Evolutionary conservation across 2,113 vertebrate genomes (phyloP), one percentile per base, ranked within the genome.

Genomic region (Neodontobutis hainanensis): DNA sequence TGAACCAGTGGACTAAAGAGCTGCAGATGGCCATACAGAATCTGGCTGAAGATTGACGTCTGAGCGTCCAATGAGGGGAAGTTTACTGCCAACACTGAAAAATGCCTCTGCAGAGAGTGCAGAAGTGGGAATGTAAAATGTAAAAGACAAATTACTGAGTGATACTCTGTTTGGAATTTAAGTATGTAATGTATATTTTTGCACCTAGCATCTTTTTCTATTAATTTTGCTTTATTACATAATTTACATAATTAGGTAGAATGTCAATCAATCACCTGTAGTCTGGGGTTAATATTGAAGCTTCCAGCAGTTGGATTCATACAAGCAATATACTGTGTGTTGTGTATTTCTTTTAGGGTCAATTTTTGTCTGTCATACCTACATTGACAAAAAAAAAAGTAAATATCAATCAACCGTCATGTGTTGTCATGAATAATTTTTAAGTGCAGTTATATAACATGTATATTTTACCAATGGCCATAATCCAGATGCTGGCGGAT

Each of bases 251-350:
- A 34, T 27, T 27, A 10, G 4, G 1, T 10, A 16, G 15, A 9
- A 7, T 50, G 0, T 38, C 11, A 19, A 1, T 61, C 53, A 80
- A 43, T 68, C 78, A 96, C 93, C 92, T 95, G 94, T 3, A 96
- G 88, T 56, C 93, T 88, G n/a, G 92, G 90, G 61, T 92, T 94
- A 79, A 95, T 75, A 3, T 78, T 85, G 70, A 95, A 96, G 72
- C 89, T 95, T 46, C 94, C 94, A 78, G 92, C 87, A 16, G 80
- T 87, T 63, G 92, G 92, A 75, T 96, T 97, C 92, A 94, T 93
- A 77, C 90, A 95, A 56, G 90, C 83, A 45, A 94, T 73, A 65
- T 92, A 95, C 58, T 95, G 94, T 36, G 92, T 95, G 51, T 86
- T 89, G 71, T 89, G 73, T 68, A 95, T 87, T 90, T 95, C 92